Conservation (phyloP, 2,888 invertebrate genomes). For the Pterostichus niger region DNA sequence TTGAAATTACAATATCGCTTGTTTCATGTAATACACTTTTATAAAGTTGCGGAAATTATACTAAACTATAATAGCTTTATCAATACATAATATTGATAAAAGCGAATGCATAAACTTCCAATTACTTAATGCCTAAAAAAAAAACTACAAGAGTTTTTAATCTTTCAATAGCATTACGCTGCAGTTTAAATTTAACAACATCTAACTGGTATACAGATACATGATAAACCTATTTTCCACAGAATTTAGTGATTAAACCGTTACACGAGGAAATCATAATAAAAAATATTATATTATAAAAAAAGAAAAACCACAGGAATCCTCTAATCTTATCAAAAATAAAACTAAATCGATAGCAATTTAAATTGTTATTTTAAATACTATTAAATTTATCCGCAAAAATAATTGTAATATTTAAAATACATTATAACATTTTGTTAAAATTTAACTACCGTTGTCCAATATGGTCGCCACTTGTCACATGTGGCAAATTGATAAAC, state of each 20-base stretch:
- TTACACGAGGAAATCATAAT: constrained; percentile 32
- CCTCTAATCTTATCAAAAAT: not conserved
- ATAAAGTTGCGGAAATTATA: not conserved
- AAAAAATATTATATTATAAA: not conserved
- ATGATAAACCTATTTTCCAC: constrained; percentile 16
- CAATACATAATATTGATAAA: not conserved
- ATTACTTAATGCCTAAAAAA: not conserved
- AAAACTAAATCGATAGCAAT: not conserved
- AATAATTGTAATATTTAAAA: no score
- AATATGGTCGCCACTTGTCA: no score
- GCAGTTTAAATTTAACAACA: no score
- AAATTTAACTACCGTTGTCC: no score
- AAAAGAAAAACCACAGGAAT: not conserved
- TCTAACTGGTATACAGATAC: constrained; percentile 16
- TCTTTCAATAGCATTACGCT: not conserved
- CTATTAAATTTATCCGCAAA: no score
- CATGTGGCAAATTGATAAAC: no score
- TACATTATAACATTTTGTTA: no score
- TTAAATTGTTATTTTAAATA: no score
- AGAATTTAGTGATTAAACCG: constrained; percentile 13
- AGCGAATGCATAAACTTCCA: not conserved
- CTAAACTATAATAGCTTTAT: constrained; percentile 5
- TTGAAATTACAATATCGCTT: no score
- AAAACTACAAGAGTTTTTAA: constrained; percentile 9
- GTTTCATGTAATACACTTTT: constrained; percentile 18